A percentile compares a stretch with the other conserved stretches of the same genome.
These are phyloP conservation scores for Calyptommatus sinebrachiatus DNA, from an alignment of 2,113 vertebrate species.

Conservation along the genomic window DNA sequence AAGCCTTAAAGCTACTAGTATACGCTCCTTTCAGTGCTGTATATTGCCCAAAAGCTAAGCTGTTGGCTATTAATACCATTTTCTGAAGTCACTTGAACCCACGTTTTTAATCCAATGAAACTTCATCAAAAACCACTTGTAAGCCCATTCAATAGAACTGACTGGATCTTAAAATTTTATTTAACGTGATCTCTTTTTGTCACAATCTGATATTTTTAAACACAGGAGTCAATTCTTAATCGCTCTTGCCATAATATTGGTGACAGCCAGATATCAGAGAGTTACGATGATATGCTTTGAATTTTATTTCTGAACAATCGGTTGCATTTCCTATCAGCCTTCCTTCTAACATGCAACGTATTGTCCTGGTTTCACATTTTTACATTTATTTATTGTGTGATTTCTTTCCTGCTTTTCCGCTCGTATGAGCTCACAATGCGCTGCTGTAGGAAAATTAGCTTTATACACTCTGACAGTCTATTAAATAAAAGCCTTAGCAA, in stretches of 20 bases:
- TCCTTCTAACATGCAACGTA: background rate
- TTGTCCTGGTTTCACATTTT: background rate
- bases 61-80: background rate
- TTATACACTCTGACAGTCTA: background rate
- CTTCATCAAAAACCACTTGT: background rate
- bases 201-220: background rate
- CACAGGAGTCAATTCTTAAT: background rate
- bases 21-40: slow-evolving; percentile 25
- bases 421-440: too few relatives aligned
- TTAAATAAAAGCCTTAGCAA: background rate
- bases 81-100: background rate
- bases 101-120: background rate
- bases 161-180: background rate
- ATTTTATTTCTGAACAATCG: background rate
- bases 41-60: slow-evolving; percentile 18
- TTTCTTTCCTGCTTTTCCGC: too few relatives aligned
- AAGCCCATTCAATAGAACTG: background rate
- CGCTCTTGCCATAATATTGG: background rate
- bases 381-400: background rate
- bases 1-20: slow-evolving; percentile 33
- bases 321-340: background rate
- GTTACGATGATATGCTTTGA: background rate
- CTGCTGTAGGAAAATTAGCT: background rate
- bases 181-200: background rate
- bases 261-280: background rate